Evolutionary conservation across 2,797 vertebrate genomes (phyloP).

Genomic region (Anguilla anguilla): DNA sequence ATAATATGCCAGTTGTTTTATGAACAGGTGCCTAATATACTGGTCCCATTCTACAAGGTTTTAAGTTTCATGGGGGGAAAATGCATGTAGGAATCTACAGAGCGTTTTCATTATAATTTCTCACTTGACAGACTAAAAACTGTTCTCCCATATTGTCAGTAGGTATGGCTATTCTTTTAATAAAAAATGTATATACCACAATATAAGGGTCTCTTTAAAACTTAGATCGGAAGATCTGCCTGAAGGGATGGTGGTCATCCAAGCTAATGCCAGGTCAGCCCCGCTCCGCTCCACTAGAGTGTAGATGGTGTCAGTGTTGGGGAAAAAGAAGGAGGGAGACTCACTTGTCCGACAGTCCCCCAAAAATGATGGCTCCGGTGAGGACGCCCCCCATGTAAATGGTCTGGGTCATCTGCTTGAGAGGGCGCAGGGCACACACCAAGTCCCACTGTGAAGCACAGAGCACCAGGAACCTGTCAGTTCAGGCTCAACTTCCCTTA

Average conservation of each 20-base stretch:
- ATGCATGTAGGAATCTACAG: background rate
- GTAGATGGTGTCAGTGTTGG: background rate
- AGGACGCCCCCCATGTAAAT: slow-evolving; percentile 78
- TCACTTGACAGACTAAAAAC: background rate
- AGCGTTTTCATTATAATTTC: background rate
- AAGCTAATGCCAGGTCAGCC: background rate
- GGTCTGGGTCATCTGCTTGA: slow-evolving; percentile 79
- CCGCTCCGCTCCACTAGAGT: background rate
- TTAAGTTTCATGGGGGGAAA: background rate
- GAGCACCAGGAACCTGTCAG: background rate
- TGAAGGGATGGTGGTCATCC: background rate
- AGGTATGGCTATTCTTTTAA: background rate
- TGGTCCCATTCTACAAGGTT: background rate
- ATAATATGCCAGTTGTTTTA: background rate
- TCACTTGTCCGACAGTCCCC: slow-evolving; percentile 73
- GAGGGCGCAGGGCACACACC: slow-evolving; percentile 69
- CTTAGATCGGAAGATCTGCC: background rate
- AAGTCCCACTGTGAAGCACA: slow-evolving; percentile 64
- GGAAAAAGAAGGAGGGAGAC: background rate
- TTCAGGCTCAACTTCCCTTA: background rate
- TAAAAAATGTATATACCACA: background rate
- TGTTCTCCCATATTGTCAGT: background rate
- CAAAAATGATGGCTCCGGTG: slow-evolving; percentile 70
- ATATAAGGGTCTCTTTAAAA: background rate
- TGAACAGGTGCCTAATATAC: background rate